Percentiles rank a stretch among this genome's conserved stretches.
Conservation (phyloP, 1,140 invertebrate species). For the Bombus consobrinus region DNA sequence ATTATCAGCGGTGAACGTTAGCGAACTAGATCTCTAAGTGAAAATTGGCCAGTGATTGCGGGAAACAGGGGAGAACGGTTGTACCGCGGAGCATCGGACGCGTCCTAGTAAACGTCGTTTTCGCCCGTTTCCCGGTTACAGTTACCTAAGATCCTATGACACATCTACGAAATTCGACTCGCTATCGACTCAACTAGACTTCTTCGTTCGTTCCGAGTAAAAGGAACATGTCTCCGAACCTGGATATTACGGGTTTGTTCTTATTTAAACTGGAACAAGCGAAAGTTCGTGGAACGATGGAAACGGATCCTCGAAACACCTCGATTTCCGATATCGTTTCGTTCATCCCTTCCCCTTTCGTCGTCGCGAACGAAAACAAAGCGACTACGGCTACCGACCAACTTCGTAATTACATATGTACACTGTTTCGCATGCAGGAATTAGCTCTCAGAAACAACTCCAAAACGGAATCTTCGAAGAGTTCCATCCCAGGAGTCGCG, state of each 20-base stretch:
- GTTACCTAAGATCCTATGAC: slow-evolving; percentile 41
- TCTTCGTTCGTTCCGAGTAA: not conserved
- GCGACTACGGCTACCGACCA: slow-evolving; percentile 26
- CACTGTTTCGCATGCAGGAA: slow-evolving; percentile 41
- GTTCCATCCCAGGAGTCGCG: not conserved
- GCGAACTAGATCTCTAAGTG: slow-evolving; percentile 50
- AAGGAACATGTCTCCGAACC: not conserved
- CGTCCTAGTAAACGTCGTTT: slow-evolving; percentile 15
- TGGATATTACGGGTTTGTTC: not conserved
- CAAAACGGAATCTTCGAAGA: not conserved
- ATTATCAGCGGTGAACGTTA: slow-evolving; percentile 50
- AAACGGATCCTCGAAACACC: not conserved
- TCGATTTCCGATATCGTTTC: not conserved
- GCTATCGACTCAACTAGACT: slow-evolving; percentile 30
- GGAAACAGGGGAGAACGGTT: not conserved
- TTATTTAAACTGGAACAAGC: not conserved
- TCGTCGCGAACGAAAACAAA: slow-evolving; percentile 21
- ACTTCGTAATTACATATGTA: slow-evolving; percentile 67
- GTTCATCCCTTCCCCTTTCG: not conserved
- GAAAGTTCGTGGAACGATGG: not conserved
- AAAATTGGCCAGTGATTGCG: slow-evolving; percentile 12
- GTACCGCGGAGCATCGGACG: not conserved
- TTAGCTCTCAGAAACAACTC: slow-evolving; percentile 28
- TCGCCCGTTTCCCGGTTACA: not conserved
- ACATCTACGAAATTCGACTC: slow-evolving; percentile 46